Percentiles rank a stretch among this genome's conserved stretches.
These are phyloP conservation scores for Pterobdella sp. DNA, from an alignment of 2,888 invertebrate species.

Conservation along the genomic window DNA sequence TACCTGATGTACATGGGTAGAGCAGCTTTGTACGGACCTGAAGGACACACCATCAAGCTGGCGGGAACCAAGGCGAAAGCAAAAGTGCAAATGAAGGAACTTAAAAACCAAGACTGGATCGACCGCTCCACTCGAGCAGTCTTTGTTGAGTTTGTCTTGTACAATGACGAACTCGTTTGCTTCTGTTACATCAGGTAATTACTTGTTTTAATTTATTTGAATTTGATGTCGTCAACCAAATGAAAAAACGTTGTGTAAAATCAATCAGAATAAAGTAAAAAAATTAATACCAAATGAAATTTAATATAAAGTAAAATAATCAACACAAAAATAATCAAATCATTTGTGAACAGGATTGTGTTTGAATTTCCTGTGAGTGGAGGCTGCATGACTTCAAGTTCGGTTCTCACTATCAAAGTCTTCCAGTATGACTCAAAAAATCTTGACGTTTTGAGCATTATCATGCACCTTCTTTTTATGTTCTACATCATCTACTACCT, in stretches of 20 bases:
- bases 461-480: conserved; percentile 14
- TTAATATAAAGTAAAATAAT: neutral
- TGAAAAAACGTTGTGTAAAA: too few species aligned
- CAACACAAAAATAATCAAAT: neutral
- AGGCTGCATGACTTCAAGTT: conserved; percentile 20
- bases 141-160: conserved; percentile 37
- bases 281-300: neutral
- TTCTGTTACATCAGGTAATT: conserved; percentile 2
- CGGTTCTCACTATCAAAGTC: neutral
- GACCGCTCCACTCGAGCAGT: conserved; percentile 36
- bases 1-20: conserved; percentile 19
- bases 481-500: conserved; percentile 22
- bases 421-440: neutral
- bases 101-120: conserved; percentile 34
- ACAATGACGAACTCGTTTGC: conserved; percentile 34
- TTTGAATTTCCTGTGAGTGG: conserved; percentile 25
- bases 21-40: conserved; percentile 33
- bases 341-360: conserved; percentile 5
- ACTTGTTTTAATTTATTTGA: neutral
- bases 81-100: conserved; percentile 10
- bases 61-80: conserved; percentile 31
- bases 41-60: conserved; percentile 38
- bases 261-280: neutral
- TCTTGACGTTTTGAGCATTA: neutral
- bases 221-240: neutral